phyloP scores from a whole-genome alignment of 2,888 invertebrate genomes.

The Meganola albula region DNA sequence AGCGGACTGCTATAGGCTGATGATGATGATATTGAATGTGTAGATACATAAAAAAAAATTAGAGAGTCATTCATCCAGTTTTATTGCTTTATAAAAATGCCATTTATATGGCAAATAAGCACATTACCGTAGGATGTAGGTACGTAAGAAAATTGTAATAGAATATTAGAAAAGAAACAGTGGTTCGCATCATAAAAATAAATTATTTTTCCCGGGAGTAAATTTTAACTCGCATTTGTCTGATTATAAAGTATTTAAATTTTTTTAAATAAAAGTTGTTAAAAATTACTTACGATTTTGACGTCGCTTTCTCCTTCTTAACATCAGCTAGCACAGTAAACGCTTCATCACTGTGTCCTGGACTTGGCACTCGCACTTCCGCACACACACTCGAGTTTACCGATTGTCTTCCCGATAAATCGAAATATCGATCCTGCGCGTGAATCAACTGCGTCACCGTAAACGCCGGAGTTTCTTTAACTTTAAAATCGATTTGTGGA shows the following conservation, averaged over 20 bases:
- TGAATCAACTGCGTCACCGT: slow-evolving; percentile 67
- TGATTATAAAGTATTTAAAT: background rate
- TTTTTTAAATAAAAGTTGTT: background rate
- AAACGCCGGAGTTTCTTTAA: slow-evolving; percentile 49
- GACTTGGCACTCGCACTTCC: slow-evolving; percentile 42
- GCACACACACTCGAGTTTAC: slow-evolving; percentile 29
- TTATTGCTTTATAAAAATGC: too few relatives aligned
- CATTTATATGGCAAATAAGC: too few relatives aligned
- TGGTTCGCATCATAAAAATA: too few relatives aligned
- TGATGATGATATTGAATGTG: too few relatives aligned
- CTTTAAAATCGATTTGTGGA: slow-evolving; percentile 44
- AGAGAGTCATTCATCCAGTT: too few relatives aligned
- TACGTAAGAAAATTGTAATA: too few relatives aligned
- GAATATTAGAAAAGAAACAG: too few relatives aligned
- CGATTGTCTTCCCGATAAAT: slow-evolving; percentile 48
- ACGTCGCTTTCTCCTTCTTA: slow-evolving; percentile 33
- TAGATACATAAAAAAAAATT: too few relatives aligned
- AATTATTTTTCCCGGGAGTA: too few relatives aligned
- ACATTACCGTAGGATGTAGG: too few relatives aligned
- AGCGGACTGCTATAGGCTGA: too few relatives aligned
- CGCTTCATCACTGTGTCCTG: slow-evolving; percentile 35
- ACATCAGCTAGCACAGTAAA: slow-evolving; percentile 47
- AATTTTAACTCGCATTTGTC: too few relatives aligned
- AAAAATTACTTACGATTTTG: slow-evolving; percentile 41
- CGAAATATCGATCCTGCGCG: slow-evolving; percentile 67